phyloP scores from a whole-genome alignment of 2,113 vertebrate genomes.

The Lathamus discolor region DNA sequence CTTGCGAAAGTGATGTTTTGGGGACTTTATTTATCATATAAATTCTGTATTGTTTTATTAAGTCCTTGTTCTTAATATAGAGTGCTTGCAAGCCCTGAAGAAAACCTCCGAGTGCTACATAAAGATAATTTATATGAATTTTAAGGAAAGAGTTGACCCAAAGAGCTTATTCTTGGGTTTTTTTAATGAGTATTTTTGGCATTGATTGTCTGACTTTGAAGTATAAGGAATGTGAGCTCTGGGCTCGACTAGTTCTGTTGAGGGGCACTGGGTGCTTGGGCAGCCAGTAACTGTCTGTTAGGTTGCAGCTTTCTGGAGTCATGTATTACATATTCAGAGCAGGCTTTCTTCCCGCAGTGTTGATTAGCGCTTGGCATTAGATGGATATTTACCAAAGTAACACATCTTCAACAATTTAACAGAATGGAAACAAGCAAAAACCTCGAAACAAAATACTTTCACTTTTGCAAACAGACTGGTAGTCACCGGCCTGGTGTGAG shows the following conservation, averaged over 20 bases:
- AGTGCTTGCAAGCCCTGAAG: not conserved
- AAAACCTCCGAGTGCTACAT: not conserved
- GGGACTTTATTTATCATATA: not conserved
- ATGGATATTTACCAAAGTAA: slow-evolving; percentile 11
- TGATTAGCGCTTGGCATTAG: not conserved
- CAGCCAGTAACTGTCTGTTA: not conserved
- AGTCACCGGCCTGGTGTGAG: not conserved
- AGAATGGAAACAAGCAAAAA: not conserved
- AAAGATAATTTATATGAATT: not conserved
- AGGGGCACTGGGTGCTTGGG: not conserved
- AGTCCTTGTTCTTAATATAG: not conserved
- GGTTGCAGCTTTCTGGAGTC: not conserved
- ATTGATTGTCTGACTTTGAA: not conserved
- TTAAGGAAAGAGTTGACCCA: not conserved
- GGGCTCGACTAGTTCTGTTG: not conserved
- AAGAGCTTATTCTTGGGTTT: not conserved
- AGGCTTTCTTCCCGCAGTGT: not conserved
- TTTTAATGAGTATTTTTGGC: not conserved
- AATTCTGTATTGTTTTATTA: not conserved
- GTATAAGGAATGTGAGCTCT: not conserved
- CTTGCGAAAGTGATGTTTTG: fast-evolving
- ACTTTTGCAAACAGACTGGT: not conserved
- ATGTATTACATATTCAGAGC: not conserved
- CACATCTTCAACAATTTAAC: not conserved
- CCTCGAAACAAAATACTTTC: not conserved